Conservation (phyloP, 2,888 invertebrate genomes). For the Eudasyphora cyanicolor region DNA sequence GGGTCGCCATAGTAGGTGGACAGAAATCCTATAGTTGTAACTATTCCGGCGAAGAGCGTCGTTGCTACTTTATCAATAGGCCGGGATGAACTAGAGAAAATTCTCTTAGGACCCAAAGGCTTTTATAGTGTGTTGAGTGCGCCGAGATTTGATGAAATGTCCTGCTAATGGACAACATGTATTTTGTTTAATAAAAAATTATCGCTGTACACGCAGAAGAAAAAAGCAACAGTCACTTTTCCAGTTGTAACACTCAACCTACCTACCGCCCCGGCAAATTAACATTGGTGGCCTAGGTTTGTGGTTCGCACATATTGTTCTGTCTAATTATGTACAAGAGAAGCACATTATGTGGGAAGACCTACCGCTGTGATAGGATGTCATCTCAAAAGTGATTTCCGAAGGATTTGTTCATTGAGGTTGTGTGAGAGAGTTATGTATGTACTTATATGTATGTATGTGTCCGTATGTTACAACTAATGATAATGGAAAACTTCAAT, state of each 20-base stretch:
- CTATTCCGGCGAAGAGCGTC: neutral
- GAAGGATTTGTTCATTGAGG: neutral
- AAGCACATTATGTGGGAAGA: slow-evolving; percentile 31
- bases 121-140: slow-evolving; percentile 46
- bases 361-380: neutral
- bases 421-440: neutral
- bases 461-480: slow-evolving; percentile 9
- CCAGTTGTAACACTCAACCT: too few species aligned
- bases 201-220: slow-evolving; percentile 20
- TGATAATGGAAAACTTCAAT: slow-evolving; percentile 29
- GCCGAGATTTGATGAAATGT: slow-evolving; percentile 27
- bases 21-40: neutral
- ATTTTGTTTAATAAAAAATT: slow-evolving; percentile 49
- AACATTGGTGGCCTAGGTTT: too few species aligned
- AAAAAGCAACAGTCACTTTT: neutral
- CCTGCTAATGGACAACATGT: slow-evolving; percentile 57
- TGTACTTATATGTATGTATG: too few species aligned
- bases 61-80: neutral
- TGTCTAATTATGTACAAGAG: slow-evolving; percentile 54
- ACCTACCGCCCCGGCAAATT: too few species aligned
- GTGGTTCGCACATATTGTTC: neutral
- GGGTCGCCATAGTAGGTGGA: neutral
- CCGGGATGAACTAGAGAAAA: slow-evolving; percentile 34
- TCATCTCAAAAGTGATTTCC: slow-evolving; percentile 1
- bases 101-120: slow-evolving; percentile 15